Conservation (phyloP, 2,113 vertebrate genomes). For the Falco punctatus region DNA sequence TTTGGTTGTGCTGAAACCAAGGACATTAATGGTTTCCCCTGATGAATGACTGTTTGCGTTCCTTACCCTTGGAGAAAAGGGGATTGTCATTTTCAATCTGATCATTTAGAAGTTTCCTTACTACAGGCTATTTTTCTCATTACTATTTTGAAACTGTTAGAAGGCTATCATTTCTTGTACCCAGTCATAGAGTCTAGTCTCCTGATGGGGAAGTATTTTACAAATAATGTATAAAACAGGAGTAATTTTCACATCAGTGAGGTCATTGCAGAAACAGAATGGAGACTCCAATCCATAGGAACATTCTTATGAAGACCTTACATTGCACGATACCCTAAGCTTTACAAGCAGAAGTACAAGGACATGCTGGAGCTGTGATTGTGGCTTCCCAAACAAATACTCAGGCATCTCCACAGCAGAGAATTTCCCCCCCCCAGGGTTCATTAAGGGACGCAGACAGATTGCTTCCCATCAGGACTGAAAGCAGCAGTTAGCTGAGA, state of each 20-base stretch:
- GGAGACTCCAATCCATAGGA: not conserved
- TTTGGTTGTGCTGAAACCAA: constrained; percentile 23
- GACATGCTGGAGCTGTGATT: not conserved
- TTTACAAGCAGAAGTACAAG: not conserved
- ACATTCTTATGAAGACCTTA: not conserved
- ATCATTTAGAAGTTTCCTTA: not conserved
- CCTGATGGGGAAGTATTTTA: not conserved
- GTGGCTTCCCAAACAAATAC: not conserved
- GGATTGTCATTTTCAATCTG: constrained; percentile 27
- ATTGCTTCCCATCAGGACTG: not conserved
- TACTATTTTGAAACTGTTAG: not conserved
- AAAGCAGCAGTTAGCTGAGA: not conserved
- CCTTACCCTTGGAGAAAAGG: not conserved
- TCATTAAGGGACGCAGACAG: not conserved
- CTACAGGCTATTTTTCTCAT: not conserved
- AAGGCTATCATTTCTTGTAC: not conserved
- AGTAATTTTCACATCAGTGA: not conserved
- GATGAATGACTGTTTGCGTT: not conserved
- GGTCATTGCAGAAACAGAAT: not conserved
- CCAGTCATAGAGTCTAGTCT: not conserved
- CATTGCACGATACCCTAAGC: not conserved
- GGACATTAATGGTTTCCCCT: not conserved
- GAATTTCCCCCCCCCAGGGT: not conserved
- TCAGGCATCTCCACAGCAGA: not conserved
- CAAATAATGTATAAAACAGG: not conserved